A percentile compares a stretch with the other conserved stretches of the same genome.
Conservation (phyloP, 1,140 invertebrate species). For the Rhopalosiphum maidis region DNA sequence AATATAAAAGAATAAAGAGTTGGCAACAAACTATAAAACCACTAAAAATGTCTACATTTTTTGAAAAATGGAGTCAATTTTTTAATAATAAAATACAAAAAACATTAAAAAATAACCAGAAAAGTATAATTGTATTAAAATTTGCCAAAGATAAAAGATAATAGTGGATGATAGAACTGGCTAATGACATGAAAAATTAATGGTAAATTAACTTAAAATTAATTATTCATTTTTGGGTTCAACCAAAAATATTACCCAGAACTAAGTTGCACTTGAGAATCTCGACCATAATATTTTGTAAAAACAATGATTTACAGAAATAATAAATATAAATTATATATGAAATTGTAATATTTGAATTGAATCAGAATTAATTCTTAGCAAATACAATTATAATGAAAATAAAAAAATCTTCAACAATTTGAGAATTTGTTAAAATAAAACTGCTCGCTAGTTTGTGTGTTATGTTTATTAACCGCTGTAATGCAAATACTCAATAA, state of each 20-base stretch:
- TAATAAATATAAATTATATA: neutral
- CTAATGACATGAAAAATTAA: neutral
- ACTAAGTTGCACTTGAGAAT: neutral
- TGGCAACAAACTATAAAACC: neutral
- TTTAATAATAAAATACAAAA: neutral
- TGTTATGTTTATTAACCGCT: neutral
- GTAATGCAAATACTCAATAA: neutral
- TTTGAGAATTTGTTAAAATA: neutral
- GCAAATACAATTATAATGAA: neutral
- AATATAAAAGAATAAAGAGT: neutral
- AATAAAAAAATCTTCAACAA: neutral
- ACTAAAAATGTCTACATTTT: neutral
- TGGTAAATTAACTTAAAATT: neutral
- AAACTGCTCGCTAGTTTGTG: neutral
- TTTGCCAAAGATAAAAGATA: neutral
- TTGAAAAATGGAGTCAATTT: neutral
- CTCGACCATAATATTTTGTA: neutral
- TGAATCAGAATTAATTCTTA: neutral
- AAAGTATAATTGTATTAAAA: neutral
- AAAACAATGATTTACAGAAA: neutral
- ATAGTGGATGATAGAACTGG: neutral
- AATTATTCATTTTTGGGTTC: conserved; percentile 3
- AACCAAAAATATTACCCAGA: neutral
- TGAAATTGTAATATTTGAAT: neutral
- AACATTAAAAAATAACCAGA: neutral